Evolutionary conservation across 1,140 invertebrate species (phyloP).

Genomic region (Episyrphus balteatus): DNA sequence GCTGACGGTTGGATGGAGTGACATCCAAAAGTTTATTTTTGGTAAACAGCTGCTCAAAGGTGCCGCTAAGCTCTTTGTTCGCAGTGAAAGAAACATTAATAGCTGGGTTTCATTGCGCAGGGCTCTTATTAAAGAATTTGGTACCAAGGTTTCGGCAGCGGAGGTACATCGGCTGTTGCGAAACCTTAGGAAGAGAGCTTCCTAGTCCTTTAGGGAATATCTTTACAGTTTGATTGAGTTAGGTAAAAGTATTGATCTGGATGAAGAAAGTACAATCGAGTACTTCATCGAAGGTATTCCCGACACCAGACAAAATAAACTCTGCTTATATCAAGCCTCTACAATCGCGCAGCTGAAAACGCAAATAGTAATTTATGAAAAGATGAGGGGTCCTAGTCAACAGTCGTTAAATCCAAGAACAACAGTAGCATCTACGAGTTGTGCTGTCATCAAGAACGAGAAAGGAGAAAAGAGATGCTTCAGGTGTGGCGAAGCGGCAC

Average conservation of each 20-base stretch:
- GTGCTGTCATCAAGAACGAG: neutral
- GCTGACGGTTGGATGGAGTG: slow-evolving; percentile 12
- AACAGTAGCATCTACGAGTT: neutral
- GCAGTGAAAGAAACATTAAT: slow-evolving; percentile 2
- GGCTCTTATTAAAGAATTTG: neutral
- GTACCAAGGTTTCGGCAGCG: neutral
- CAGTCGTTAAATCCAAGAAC: neutral
- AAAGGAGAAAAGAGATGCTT: neutral
- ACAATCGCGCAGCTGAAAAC: too few relatives aligned
- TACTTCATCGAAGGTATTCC: too few relatives aligned
- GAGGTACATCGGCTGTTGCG: neutral
- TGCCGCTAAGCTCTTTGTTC: slow-evolving; percentile 12
- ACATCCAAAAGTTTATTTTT: slow-evolving; percentile 20
- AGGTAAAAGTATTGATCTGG: neutral
- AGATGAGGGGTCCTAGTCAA: too few relatives aligned
- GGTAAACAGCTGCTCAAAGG: slow-evolving; percentile 15
- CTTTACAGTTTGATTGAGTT: too few relatives aligned
- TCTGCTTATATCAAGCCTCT: too few relatives aligned
- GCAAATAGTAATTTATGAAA: too few relatives aligned
- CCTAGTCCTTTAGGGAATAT: neutral
- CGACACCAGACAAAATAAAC: too few relatives aligned
- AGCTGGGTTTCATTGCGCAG: neutral
- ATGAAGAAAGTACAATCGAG: neutral
- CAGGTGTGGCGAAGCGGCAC: neutral
- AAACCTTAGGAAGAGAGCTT: neutral